A percentile compares a stretch with the other conserved stretches of the same genome.
Evolutionary conservation across 2,888 invertebrate genomes (phyloP).

Genomic region (Unio delphinus): DNA sequence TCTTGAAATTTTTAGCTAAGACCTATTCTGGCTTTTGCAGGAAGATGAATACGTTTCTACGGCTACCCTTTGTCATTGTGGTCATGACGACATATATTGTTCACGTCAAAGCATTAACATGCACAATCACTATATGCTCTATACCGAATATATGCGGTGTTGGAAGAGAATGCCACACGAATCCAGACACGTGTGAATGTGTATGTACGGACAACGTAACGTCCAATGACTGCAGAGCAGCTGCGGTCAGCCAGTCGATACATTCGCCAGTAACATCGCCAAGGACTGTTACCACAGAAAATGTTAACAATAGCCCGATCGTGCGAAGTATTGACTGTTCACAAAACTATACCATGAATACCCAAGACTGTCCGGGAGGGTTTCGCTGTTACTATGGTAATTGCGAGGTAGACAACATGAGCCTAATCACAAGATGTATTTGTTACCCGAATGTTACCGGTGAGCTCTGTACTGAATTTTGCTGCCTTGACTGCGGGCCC

Average conservation of each 20-base stretch:
- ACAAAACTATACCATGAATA: neutral
- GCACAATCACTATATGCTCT: constrained; percentile 13
- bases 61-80: too few species aligned
- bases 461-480: constrained; percentile 10
- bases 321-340: neutral
- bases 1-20: too few species aligned
- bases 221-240: constrained; percentile 7
- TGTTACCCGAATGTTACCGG: constrained; percentile 15
- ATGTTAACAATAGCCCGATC: neutral
- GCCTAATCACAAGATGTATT: neutral
- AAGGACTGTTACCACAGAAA: neutral
- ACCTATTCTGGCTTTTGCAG: too few species aligned
- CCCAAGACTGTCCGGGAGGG: neutral
- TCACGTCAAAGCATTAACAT: too few species aligned
- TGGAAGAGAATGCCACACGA: too few species aligned
- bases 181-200: constrained; percentile 12
- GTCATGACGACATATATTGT: too few species aligned
- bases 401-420: neutral
- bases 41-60: too few species aligned
- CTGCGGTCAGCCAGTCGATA: too few species aligned
- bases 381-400: constrained; percentile 8
- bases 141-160: too few species aligned
- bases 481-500: constrained; percentile 20
- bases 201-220: constrained; percentile 15
- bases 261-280: too few species aligned